Evolutionary conservation across 2,797 vertebrate genomes (phyloP).

Genomic region (Antrozous pallidus): DNA sequence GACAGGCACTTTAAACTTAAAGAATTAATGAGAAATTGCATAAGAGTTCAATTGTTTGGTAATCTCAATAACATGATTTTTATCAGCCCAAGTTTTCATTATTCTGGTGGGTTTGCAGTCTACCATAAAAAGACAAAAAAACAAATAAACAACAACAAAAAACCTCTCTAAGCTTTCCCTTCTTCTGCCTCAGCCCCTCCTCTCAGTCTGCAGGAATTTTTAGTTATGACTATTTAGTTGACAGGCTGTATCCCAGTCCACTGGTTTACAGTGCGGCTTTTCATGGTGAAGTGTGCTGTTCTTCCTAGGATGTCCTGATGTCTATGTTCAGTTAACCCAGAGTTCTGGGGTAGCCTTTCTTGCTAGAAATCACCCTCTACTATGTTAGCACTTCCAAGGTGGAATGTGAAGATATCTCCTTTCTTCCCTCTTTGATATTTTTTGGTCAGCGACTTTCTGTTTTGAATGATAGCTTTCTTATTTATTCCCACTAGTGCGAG

Average conservation of each 20-base stretch:
- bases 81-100: not conserved
- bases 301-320: not conserved
- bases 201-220: not conserved
- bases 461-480: not conserved
- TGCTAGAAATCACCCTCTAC: not conserved
- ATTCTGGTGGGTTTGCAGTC: not conserved
- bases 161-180: not conserved
- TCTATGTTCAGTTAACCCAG: not conserved
- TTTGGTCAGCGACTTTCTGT: not conserved
- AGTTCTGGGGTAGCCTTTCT: not conserved
- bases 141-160: too few relatives aligned
- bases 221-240: not conserved
- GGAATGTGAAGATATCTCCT: not conserved
- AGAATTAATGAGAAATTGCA: not conserved
- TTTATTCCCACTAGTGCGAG: not conserved
- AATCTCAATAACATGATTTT: not conserved
- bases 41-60: not conserved
- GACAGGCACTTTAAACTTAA: not conserved
- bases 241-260: not conserved
- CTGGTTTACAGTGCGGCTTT: not conserved
- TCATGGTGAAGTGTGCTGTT: not conserved
- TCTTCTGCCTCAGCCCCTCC: not conserved
- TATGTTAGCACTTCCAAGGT: not conserved
- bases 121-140: too few relatives aligned
- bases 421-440: not conserved